Percentiles rank a stretch among this genome's conserved stretches.
Evolutionary conservation across 2,113 vertebrate species (phyloP).

Genomic region (Sceloporus undulatus): DNA sequence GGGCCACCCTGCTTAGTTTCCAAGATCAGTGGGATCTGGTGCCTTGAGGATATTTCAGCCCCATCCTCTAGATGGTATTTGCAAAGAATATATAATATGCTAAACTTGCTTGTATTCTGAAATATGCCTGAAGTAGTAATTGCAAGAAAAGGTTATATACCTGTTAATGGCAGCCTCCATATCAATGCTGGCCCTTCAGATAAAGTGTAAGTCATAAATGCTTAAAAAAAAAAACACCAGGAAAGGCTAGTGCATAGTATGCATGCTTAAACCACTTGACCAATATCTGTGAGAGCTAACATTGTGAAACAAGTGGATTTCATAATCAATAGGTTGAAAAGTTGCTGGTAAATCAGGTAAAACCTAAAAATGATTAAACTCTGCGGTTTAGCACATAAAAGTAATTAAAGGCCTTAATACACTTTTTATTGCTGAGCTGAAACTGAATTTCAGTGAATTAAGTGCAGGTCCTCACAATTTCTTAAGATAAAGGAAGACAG

Average conservation of each 20-base stretch:
- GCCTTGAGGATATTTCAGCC: too few relatives aligned
- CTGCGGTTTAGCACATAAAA: constrained; percentile 36
- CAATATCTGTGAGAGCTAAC: constrained; percentile 30
- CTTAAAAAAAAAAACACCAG: neutral
- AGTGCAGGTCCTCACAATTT: constrained; percentile 20
- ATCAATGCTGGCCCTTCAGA: constrained; percentile 14
- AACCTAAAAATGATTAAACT: constrained; percentile 12
- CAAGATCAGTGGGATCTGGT: too few relatives aligned
- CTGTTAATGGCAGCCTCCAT: constrained; percentile 18
- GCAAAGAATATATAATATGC: neutral
- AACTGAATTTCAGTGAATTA: constrained; percentile 36
- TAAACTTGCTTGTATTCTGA: constrained; percentile 1
- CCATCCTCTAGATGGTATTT: neutral
- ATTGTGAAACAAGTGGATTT: constrained; percentile 38
- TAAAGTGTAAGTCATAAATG: constrained; percentile 1
- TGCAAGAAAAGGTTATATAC: constrained; percentile 32
- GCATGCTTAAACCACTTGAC: constrained; percentile 9
- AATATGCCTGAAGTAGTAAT: neutral
- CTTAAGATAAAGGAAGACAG: constrained; percentile 27
- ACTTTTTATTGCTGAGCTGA: constrained; percentile 34
- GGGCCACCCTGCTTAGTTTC: too few relatives aligned
- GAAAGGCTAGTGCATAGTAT: neutral
- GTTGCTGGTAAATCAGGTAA: constrained; percentile 28
- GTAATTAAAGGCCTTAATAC: constrained; percentile 35
- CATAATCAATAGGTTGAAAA: constrained; percentile 46